These are phyloP conservation scores for Rhagoletis pomonella DNA, from an alignment of 1,140 invertebrate genomes.

Conservation along the genomic window DNA sequence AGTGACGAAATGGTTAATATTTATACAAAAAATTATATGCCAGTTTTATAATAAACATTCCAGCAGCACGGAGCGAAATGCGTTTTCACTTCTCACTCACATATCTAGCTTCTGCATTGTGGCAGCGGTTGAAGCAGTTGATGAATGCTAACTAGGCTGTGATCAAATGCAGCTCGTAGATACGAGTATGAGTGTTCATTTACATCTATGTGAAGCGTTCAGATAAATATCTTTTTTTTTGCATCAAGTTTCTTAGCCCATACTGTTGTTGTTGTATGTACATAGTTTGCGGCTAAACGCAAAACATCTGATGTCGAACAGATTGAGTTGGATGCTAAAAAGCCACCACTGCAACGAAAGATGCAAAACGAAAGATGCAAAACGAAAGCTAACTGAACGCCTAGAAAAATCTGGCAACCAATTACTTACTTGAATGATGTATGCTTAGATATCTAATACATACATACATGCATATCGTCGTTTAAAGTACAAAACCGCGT, in stretches of 20 bases:
- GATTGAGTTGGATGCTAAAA: neutral
- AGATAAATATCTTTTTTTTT: neutral
- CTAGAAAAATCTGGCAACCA: conserved; percentile 22
- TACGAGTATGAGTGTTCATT: neutral
- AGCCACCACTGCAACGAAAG: neutral
- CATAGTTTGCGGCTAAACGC: neutral
- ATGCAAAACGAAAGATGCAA: conserved; percentile 44
- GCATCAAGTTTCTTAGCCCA: conserved; percentile 18
- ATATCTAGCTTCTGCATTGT: neutral
- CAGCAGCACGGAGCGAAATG: neutral
- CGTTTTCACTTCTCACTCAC: neutral
- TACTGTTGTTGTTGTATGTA: neutral
- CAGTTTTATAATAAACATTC: too few species aligned
- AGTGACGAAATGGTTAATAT: neutral
- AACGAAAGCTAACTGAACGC: conserved; percentile 13
- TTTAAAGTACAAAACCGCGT: too few species aligned
- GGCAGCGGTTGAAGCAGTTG: neutral
- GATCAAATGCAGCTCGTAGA: neutral
- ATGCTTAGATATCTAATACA: neutral
- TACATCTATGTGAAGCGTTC: neutral
- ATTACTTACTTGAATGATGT: conserved; percentile 4
- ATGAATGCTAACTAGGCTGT: neutral
- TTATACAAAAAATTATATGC: too few species aligned
- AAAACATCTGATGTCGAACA: neutral
- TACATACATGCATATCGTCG: too few species aligned